Percentiles rank a stretch among this genome's conserved stretches.
Evolutionary conservation across 2,888 invertebrate genomes (phyloP).

Genomic region (Neoaliturus tenellus): DNA sequence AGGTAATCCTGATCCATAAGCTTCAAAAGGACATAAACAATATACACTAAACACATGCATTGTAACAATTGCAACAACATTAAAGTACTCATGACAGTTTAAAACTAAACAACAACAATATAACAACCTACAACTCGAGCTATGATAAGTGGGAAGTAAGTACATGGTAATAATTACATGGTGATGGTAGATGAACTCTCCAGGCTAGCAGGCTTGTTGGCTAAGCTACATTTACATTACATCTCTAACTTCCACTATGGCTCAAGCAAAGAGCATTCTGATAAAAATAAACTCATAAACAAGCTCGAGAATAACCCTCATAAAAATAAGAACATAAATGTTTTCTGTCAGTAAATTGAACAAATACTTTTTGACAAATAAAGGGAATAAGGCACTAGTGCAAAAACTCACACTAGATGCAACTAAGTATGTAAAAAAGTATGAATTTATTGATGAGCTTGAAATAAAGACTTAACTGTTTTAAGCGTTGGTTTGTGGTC

Average conservation of each 20-base stretch:
- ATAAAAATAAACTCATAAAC: too few relatives aligned
- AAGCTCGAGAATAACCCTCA: conserved; percentile 27
- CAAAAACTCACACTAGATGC: background rate
- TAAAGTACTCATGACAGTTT: conserved; percentile 48
- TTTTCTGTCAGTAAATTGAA: too few relatives aligned
- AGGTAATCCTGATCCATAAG: conserved; percentile 34
- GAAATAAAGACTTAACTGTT: background rate
- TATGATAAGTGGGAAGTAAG: conserved; percentile 24
- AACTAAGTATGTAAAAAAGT: background rate
- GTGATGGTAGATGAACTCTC: conserved; percentile 8
- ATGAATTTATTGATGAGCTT: background rate
- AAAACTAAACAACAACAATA: conserved; percentile 54
- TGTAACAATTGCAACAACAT: conserved; percentile 54
- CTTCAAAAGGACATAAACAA: conserved; percentile 35
- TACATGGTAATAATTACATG: conserved; percentile 3
- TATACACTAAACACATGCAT: conserved; percentile 49
- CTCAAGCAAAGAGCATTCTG: background rate
- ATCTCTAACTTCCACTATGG: background rate
- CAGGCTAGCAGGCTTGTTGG: background rate
- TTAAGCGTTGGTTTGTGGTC: background rate
- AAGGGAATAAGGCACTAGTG: background rate
- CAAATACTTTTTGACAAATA: background rate
- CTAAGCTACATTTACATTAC: background rate
- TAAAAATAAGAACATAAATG: too few relatives aligned
- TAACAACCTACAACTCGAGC: conserved; percentile 44